A percentile compares a stretch with the other conserved stretches of the same genome.
These are phyloP conservation scores for Barypeithes pellucidus DNA, from an alignment of 2,888 invertebrate species.

Conservation along the genomic window DNA sequence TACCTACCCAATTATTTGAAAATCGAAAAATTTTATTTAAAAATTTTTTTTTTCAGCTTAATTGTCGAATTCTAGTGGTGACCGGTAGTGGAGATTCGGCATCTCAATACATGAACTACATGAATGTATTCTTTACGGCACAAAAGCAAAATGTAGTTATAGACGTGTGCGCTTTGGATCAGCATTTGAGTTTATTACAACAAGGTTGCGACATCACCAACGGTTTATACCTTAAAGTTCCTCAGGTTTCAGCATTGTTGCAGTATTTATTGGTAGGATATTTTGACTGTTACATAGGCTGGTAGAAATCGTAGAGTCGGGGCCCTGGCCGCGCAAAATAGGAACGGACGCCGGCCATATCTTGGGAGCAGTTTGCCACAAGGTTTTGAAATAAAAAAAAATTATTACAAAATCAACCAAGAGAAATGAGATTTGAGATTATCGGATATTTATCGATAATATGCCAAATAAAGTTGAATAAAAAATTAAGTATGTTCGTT, in stretches of 20 bases:
- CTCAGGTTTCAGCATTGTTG: constrained; percentile 87
- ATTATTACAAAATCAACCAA: too few relatives aligned
- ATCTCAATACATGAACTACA: constrained; percentile 97
- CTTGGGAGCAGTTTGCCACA: too few relatives aligned
- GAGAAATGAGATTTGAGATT: too few relatives aligned
- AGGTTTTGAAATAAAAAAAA: too few relatives aligned
- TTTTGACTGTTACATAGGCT: too few relatives aligned
- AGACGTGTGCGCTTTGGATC: constrained; percentile 94
- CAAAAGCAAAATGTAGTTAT: constrained; percentile 88
- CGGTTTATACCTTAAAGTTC: constrained; percentile 91
- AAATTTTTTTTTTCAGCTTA: constrained; percentile 70
- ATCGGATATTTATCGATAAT: too few relatives aligned
- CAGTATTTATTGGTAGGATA: constrained; percentile 86
- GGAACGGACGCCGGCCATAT: too few relatives aligned
- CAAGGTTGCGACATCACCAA: constrained; percentile 98
- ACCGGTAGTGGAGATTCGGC: constrained; percentile 94
- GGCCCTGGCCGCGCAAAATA: too few relatives aligned
- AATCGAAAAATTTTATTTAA: not conserved
- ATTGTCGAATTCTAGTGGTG: constrained; percentile 86
- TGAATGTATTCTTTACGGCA: constrained; percentile 98
- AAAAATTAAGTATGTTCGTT: too few relatives aligned
- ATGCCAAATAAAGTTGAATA: too few relatives aligned
- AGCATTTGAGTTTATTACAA: constrained; percentile 91
- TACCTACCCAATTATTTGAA: too few relatives aligned
- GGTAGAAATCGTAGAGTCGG: too few relatives aligned